Evolutionary conservation across 2,888 invertebrate species (phyloP), one percentile per base, ranked within the genome.

Genomic region (Abrostola triplasia): DNA sequence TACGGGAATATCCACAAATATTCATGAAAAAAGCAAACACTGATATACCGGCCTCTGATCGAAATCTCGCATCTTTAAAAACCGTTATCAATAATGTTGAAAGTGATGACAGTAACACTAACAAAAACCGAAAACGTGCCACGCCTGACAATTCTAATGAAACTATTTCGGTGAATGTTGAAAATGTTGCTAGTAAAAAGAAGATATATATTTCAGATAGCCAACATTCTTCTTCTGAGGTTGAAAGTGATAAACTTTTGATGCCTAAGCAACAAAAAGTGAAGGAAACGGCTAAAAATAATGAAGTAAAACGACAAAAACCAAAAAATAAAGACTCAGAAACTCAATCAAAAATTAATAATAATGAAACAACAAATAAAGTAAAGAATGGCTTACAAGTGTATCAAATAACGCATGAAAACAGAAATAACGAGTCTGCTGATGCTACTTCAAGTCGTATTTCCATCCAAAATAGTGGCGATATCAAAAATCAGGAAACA

Each of bases 1-100:
- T 94, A 49, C 85, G 86, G 40, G 89, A 94, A 56, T 93, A 92
- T 79, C 93, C 93, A 12, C 87, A 93, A 75, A 92, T 93, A 82
- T 94, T 94, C 77, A 90, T 87, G 85, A 93, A 90, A 75, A 92
- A 85, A 55, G 67, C 82, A 54, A 48, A 38, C 10, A 73, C 86
- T 0, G 90, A 90, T 36, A 59, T 79, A 35, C 76, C 82, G 60
- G 67, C 73, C 48, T 62, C 78, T 40, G 76, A 80, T 49, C 35
- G 53, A 24, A 74, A 40, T 36, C 38, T 62, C 6, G 57, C 61
- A 5, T 58, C 67, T 48, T 61, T 71, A 40, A 66, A 61, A 38
- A 53, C 62, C 53, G 62, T 55, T 60, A 59, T 60, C 11, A 64
- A 50, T 58, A 50, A 55, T 35, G 35, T 54, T 58, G 72, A 51